Evolutionary conservation across 1,140 invertebrate genomes (phyloP).

Genomic region (Caenorhabditis inopinata): DNA sequence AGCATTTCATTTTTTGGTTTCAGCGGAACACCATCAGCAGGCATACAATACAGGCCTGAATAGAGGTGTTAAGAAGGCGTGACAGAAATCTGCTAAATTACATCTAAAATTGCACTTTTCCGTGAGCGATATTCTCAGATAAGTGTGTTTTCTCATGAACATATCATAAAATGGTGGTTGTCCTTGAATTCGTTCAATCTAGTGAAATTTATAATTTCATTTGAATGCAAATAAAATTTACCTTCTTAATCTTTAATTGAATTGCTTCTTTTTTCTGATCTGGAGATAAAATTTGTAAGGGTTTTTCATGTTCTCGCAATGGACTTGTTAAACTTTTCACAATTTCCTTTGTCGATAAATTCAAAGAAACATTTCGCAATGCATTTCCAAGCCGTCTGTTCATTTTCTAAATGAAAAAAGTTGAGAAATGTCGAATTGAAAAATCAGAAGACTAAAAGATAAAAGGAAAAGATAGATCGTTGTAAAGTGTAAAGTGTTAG

Average conservation of each 20-base stretch:
- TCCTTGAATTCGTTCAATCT: neutral
- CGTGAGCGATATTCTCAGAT: conserved; percentile 89
- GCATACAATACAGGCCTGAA: conserved; percentile 90
- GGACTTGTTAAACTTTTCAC: neutral
- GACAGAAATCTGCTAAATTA: conserved; percentile 64
- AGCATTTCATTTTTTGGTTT: conserved; percentile 73
- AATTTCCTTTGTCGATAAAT: neutral
- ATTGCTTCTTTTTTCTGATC: neutral
- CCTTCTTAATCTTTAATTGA: neutral
- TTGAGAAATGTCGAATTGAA: neutral
- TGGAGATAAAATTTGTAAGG: neutral
- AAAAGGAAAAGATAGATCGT: neutral
- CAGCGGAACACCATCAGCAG: conserved; percentile 84
- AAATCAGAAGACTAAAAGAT: neutral
- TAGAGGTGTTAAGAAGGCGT: conserved; percentile 35
- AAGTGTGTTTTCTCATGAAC: conserved; percentile 84
- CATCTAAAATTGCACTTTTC: conserved; percentile 94
- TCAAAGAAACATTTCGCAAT: no score
- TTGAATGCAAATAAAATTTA: neutral
- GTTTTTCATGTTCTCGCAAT: neutral
- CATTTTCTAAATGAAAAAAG: neutral
- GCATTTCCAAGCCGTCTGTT: neutral
- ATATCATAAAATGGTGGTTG: conserved; percentile 71
- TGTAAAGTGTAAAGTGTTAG: conserved; percentile 11
- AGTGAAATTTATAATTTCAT: neutral